Evolutionary conservation across 1,140 invertebrate species (phyloP).

Genomic region (Sitobion miscanthi): DNA sequence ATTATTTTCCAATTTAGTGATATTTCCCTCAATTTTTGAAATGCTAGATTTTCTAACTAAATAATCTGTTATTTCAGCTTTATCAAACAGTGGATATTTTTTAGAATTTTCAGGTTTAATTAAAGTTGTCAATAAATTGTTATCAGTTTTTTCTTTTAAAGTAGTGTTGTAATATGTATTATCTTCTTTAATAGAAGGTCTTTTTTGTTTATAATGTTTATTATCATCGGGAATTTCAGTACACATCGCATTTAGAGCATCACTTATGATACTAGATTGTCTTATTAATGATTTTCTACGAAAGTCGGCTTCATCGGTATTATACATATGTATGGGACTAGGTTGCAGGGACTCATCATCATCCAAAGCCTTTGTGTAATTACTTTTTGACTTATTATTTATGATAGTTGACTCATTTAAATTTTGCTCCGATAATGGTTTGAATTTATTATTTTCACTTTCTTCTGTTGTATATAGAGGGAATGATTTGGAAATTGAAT

Average conservation of each 20-base stretch:
- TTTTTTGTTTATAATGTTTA: constrained; percentile 10
- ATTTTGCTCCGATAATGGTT: not conserved
- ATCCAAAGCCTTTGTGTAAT: not conserved
- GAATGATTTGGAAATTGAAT: not conserved
- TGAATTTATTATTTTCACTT: not conserved
- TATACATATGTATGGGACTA: not conserved
- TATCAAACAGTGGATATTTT: not conserved
- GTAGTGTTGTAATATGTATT: not conserved
- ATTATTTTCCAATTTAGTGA: not conserved
- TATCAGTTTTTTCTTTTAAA: not conserved
- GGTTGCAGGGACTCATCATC: not conserved
- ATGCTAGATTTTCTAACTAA: not conserved
- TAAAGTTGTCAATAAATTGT: not conserved
- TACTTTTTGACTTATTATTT: not conserved
- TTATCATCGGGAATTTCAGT: not conserved
- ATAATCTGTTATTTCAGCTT: not conserved
- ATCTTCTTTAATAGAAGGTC: not conserved
- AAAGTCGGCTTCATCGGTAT: not conserved
- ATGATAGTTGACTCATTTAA: not conserved
- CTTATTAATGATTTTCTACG: constrained; percentile 39
- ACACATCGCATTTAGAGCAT: constrained; percentile 15
- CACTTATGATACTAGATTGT: constrained; percentile 46
- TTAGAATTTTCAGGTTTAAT: not conserved
- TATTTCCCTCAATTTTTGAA: constrained; percentile 5
- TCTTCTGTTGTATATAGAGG: not conserved